Percentiles rank a stretch among this genome's conserved stretches.
phyloP scores from a whole-genome alignment of 2,888 invertebrate species.

The Oscheius sp. region DNA sequence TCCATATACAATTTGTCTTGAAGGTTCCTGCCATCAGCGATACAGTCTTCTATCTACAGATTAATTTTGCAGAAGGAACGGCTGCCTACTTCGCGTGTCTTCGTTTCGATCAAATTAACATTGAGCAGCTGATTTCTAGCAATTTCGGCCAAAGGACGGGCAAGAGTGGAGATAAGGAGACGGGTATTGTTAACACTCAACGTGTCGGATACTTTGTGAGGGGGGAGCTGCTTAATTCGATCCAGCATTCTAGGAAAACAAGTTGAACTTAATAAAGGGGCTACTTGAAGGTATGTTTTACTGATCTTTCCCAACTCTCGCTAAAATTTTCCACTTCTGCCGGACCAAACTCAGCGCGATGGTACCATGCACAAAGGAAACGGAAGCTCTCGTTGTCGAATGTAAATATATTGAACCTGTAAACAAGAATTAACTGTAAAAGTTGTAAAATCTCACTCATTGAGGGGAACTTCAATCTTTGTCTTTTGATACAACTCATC shows the following conservation, averaged over 20 bases:
- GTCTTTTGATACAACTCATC: constrained; percentile 5
- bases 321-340: neutral
- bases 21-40: neutral
- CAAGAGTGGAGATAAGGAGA: neutral
- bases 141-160: constrained; percentile 23
- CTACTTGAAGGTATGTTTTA: neutral
- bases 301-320: neutral
- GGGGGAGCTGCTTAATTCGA: neutral
- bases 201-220: constrained; percentile 18
- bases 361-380: neutral
- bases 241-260: constrained; percentile 19
- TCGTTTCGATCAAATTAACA: constrained; percentile 5
- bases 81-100: neutral
- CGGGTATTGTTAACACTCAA: constrained; percentile 17
- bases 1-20: constrained; percentile 1
- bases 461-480: constrained; percentile 11
- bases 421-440: neutral
- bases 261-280: too few species aligned
- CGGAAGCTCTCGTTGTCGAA: constrained; percentile 19
- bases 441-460: neutral
- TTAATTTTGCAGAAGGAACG: too few species aligned
- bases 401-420: neutral
- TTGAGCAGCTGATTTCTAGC: constrained; percentile 20
- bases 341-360: neutral
- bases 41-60: constrained; percentile 1